Evolutionary conservation across 2,113 vertebrate genomes (phyloP).

Genomic region (Chaenocephalus aceratus): DNA sequence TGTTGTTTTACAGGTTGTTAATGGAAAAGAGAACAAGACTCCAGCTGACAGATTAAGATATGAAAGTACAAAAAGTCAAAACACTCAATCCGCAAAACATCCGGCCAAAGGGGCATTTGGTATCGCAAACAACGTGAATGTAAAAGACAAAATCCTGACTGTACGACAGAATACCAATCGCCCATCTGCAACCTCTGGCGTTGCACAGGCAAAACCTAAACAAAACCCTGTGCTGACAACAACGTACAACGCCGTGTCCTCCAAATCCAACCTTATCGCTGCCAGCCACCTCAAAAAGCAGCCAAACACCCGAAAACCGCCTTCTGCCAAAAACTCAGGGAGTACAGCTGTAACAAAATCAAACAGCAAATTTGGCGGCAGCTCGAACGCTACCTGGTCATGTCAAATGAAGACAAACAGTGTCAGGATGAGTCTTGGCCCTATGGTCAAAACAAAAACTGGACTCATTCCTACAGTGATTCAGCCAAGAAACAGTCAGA

Average conservation of each 20-base stretch:
- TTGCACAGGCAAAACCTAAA: background rate
- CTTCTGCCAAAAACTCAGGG: background rate
- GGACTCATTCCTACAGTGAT: conserved; percentile 65
- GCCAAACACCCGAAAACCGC: background rate
- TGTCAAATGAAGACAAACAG: rapidly evolving
- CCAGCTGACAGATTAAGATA: conserved; percentile 5
- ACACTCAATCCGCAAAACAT: background rate
- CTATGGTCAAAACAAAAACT: conserved; percentile 66
- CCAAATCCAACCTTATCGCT: conserved; percentile 12
- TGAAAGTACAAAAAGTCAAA: conserved; percentile 1
- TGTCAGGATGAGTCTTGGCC: conserved; percentile 48
- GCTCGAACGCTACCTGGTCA: background rate
- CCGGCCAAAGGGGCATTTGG: conserved; percentile 8
- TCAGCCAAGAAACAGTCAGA: conserved; percentile 28
- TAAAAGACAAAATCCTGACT: background rate
- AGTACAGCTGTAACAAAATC: background rate
- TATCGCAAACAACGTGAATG: conserved; percentile 12
- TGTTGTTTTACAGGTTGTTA: conserved; percentile 54
- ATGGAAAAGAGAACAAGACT: conserved; percentile 75
- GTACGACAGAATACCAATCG: background rate
- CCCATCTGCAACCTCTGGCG: background rate
- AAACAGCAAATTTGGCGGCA: background rate
- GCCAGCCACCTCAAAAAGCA: conserved; percentile 10
- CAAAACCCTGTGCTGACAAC: background rate
- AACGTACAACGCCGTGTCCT: background rate